Evolutionary conservation across 1,140 invertebrate genomes (phyloP), one percentile per base, ranked within the genome.

Genomic region (Magallana angulata): DNA sequence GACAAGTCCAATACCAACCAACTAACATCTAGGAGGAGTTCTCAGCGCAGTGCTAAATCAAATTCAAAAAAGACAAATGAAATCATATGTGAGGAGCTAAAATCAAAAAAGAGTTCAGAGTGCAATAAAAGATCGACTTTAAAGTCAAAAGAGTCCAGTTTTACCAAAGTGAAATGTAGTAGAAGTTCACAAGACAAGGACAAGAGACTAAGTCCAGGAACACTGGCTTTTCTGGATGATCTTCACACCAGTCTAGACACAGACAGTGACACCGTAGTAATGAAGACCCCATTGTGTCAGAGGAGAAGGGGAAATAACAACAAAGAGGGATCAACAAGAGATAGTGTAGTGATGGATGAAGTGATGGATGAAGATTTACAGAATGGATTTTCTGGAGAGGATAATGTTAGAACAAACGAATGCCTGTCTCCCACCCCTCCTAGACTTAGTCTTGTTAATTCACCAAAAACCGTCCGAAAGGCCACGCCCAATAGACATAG

Each of bases 401-500:
- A 91, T 58, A 76, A 84, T 6, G 91, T 89, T 59, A 90, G 68
- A 71, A 90, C 83, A 1, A 91, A 91, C 88, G 93, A 93, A 18
- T 92, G 89, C 89, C 83, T 93, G 24, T 92, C 93, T 11, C 93
- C 93, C 57, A 93, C 93, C 5, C 93, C 93, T 48, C 93, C 93
- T 4, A 57, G 57, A 58, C 68, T 7, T 58, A 30, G 57, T 58
- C 57, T 57, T 11, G 12, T 57, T 16, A 57, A 57, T 56, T 82
- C 81, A 6, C 57, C 81, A 57, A 16, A 16, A n/a, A 58, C 57
- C 36, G 58, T 82, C 18, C 7, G 57, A 16, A 82, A 57, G n/a
- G 18, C 48, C 48, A 82, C 48, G 2, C 57, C 81, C 48, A 18
- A 57, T 48, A 36, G 24, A 30, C 68, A 30, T 11, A 36, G 68